Evolutionary conservation across 2,888 invertebrate genomes (phyloP), one percentile per base, ranked within the genome.

Genomic region (Cerastis rubricosa): DNA sequence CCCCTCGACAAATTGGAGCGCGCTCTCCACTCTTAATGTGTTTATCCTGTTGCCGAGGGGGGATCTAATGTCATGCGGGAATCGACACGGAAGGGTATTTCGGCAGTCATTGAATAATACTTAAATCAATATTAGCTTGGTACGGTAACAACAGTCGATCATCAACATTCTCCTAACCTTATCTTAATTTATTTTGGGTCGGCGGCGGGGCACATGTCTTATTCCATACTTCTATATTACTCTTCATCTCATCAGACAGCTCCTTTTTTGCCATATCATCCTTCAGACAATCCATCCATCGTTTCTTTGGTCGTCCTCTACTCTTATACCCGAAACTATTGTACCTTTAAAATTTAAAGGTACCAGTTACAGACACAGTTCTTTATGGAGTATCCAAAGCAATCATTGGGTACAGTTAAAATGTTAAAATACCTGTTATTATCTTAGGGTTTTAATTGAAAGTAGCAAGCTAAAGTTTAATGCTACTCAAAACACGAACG

Each of bases 1-100:
- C 85, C 89, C 87, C 83, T 84, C 85, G 70, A 75, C 81, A 80
- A 85, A 85, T 76, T 81, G 77, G 76, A 51, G 19, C 43, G 14
- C 47, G 68, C 73, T 80, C 80, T 75, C 78, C 67, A 76, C 74
- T 86, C 83, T 57, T 84, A 89, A 89, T 89, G 83, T 76, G 70
- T 61, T 71, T 84, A 88, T 89, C 89, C 89, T 88, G 88, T 81
- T 76, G 57, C 83, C 66, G 64, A 80, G 86, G 80, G 88, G 89
- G 87, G 89, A 86, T 79, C 83, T 78, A 61, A 76, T 74, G 40
- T 77, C 74, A 82, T 78, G 76, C 74, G 85, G 75, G 81, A 84
- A 79, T 67, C 22, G 67, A 74, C 49, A 76, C 79, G 81, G 79
- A 80, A 85, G 76, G 70, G 49, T 64, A 59, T 51, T 11, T 19